phyloP scores from a whole-genome alignment of 2,797 vertebrate species.

The Ceryle rudis region DNA sequence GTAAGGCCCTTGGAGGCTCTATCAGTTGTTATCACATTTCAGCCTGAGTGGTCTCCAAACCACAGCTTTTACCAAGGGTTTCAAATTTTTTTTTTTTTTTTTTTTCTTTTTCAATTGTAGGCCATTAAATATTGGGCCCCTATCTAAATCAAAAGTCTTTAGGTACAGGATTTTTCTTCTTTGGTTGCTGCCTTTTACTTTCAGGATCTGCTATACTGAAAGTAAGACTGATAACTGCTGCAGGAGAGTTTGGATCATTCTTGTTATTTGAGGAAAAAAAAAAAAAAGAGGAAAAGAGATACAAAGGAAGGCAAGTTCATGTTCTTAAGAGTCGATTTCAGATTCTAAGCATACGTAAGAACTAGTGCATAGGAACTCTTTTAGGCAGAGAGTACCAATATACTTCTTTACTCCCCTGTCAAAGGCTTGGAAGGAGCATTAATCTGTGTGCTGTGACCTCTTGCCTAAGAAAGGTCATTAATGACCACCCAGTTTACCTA shows the following conservation, averaged over 20 bases:
- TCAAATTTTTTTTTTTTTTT: background rate
- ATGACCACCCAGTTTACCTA: background rate
- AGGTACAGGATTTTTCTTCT: background rate
- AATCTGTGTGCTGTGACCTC: background rate
- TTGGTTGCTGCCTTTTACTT: background rate
- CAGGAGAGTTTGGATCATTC: background rate
- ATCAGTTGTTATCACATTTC: constrained; percentile 12
- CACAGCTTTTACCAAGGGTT: background rate
- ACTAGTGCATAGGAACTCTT: background rate
- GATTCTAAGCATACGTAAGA: background rate
- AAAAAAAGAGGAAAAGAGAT: background rate
- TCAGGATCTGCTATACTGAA: background rate
- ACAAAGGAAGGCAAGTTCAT: background rate
- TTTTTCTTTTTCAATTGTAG: background rate
- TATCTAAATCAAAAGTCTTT: background rate
- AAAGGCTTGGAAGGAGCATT: background rate
- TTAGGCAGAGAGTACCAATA: background rate
- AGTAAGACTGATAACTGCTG: background rate
- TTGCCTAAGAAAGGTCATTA: background rate
- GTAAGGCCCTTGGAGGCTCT: background rate
- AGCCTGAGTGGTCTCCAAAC: constrained; percentile 27
- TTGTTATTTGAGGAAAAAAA: background rate
- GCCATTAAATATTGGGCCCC: background rate
- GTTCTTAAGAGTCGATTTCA: background rate
- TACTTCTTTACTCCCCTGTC: background rate